Evolutionary conservation across 2,113 vertebrate genomes (phyloP), one percentile per base, ranked within the genome.

Genomic region (Ceyx cyanopectus): DNA sequence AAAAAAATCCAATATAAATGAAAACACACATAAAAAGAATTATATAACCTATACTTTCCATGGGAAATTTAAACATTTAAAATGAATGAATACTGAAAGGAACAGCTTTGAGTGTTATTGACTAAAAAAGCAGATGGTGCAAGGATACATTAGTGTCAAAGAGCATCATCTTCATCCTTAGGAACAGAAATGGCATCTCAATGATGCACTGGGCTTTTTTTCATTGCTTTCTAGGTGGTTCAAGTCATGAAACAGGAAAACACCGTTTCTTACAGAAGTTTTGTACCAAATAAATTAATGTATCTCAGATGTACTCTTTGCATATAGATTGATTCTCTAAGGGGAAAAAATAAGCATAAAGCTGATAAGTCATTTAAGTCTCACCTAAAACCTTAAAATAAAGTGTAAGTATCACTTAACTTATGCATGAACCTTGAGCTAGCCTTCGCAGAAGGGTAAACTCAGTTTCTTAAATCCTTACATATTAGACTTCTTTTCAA

Each of bases 81-180:
- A 94, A 91, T 81, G 78, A 91, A 95, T 82, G 75, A 87, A 81
- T 92, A 91, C 81, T 91, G 89, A 95, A 92, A 93, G 91, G 60
- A 95, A 83, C 56, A 92, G 53, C 92, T 96, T 85, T 93, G 95
- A 92, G 63, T 89, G 63, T 91, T 95, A 94, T 91, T 96, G 96
- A 95, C 94, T 94, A 87, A 96, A 95, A 96, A 94, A 93, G 91
- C 95, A 96, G 89, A 96, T 95, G 95, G 94, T 95, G 74, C 80
- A 94, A 92, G 48, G 92, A 92, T 93, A 94, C 94, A 95, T 96
- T 96, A 96, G 87, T 94, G 95, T 95, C 95, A 94, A 40, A 87
- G 87, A 89, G 91, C 81, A 94, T 96, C 95, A 94, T 68, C 81
- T 91, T 94, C 95, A 94, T 93, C 84, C 72, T 89, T 65, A 85